Evolutionary conservation across 2,113 vertebrate genomes (phyloP), one percentile per base, ranked within the genome.

Genomic region (Zeus faber): DNA sequence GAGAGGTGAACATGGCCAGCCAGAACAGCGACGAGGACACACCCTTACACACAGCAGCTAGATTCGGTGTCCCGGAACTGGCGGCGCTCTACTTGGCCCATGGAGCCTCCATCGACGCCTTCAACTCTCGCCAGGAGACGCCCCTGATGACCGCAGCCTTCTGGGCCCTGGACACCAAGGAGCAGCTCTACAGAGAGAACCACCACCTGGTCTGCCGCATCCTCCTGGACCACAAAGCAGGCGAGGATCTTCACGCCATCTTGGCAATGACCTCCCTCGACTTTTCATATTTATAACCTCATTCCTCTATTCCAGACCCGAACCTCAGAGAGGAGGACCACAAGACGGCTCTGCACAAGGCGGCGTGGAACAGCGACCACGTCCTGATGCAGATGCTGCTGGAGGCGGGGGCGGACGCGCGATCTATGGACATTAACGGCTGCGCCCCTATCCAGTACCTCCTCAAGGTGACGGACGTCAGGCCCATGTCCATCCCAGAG

Each of bases 341-440:
- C 48, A 96, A 97, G 59, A 92, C 94, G 0, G 91, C 94, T 0
- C 92, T 98, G 9, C 97, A 99, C 83, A 98, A 95, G 76, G 97
- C 96, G 0, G 92, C 95, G 59, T 98, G 96, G 97, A 98, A 97
- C 85, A 95, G 93, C 6, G 96, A 99, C 62, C 91, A 95, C 0
- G 33, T 92, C 49, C 86, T 98, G 52, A 89, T 96, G 74, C 85
- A 93, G 52, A 95, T 98, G 91, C 82, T 99, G 76, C 86, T 99
- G 71, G 92, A 94, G 40, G 94, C 93, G 0, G 95, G 95, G 1
- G 94, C 94, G 0, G 80, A 93, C 35, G 65, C 92, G 18, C 89
- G 90, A 11, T 59, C 89, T 58, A 93, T 98, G 94, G 97, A 98
- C 63, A 91, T 95, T 68, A 96, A 97, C 0, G 96, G 95, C 49